Percentiles rank a stretch among this genome's conserved stretches.
Evolutionary conservation across 2,113 vertebrate species (phyloP).

Genomic region (Ammodramus savannarum): DNA sequence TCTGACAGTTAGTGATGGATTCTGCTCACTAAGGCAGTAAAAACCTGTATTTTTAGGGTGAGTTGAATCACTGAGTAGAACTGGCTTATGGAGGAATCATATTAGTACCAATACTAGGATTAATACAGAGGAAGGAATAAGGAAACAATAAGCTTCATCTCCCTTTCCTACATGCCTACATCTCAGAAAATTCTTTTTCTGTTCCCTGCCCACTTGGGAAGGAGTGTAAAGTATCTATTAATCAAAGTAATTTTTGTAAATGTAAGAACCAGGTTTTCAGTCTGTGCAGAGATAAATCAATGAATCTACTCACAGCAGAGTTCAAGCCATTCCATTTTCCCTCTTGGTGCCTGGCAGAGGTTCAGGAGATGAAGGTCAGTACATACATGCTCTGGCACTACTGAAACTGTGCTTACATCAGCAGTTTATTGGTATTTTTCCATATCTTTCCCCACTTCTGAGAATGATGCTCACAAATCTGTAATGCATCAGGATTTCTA

Average conservation of each 20-base stretch:
- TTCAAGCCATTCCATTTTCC: background rate
- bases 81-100: background rate
- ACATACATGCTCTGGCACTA: background rate
- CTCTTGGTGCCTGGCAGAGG: background rate
- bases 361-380: constrained; percentile 37
- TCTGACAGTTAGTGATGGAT: background rate
- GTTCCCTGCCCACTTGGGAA: background rate
- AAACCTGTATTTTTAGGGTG: background rate
- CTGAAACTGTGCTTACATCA: background rate
- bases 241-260: background rate
- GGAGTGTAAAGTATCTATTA: background rate
- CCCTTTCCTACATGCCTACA: background rate
- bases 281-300: background rate
- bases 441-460: background rate
- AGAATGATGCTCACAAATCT: background rate
- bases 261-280: background rate
- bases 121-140: background rate
- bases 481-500: background rate
- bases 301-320: background rate
- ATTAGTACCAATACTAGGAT: background rate
- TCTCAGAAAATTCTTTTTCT: background rate
- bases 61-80: background rate
- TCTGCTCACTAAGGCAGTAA: background rate
- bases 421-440: constrained; percentile 13
- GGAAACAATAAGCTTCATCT: background rate